Evolutionary conservation across 2,888 invertebrate genomes (phyloP), one percentile per base, ranked within the genome.

Genomic region (Thera britannica): DNA sequence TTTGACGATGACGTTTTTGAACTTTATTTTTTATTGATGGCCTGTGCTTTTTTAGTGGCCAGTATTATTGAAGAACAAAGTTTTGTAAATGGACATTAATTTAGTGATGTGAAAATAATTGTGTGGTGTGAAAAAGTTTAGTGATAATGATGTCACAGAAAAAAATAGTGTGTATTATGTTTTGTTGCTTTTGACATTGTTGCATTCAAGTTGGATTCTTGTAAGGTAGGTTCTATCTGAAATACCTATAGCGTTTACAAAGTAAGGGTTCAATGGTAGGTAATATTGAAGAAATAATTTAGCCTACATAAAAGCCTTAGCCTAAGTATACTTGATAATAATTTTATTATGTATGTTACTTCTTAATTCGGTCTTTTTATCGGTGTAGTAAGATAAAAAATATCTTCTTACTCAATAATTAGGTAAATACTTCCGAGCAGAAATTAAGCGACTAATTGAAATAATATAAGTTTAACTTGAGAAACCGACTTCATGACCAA

Each of bases 201-300:
- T 61, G 75, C 81, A 73, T 23, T 68, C 75, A 46, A 80, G 80
- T 84, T 81, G 88, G 89, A 90, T 76, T 89, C 88, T 77, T 80
- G 76, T 90, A 89, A 90, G 90, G 90, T 89, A 86, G 70, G 48
- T 66, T 7, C 62, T 49, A 48, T 44, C 9, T 55, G 2, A 49
- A 41, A 23, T 36, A 55, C 36, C 35, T 9, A 11, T 4, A n/a
- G 36, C n/a, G 49, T 12, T n/a, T 36, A 55, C 58, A 51, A 57
- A 51, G 57, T 58, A 52, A 46, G 9, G 1, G 1, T 9, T 38
- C 23, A 38, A n/a, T 9, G 8, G 8, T 44, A 44, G 9, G 9
- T 44, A 9, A 44, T 44, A 9, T 2, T 44, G 44, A 46, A 46
- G 9, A 9, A 7, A 7, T 9, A 7, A 9, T 2, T 9, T 7